Conservation (phyloP, 2,113 vertebrate species). For the Melanocharis versteri region DNA sequence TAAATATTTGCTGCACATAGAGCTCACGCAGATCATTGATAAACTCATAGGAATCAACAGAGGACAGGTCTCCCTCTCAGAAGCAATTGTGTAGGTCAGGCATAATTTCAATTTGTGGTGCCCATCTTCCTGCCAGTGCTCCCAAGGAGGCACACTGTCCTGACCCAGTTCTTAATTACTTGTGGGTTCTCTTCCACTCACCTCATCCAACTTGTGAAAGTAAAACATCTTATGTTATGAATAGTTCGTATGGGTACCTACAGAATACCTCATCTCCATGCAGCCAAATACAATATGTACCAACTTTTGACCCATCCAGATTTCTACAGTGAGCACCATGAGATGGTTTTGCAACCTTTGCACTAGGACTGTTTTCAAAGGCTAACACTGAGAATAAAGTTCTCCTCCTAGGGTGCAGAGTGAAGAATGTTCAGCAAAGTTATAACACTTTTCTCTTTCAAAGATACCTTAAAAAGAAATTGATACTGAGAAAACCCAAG, state of each 20-base stretch:
- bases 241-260: background rate
- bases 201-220: background rate
- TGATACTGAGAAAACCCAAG: background rate
- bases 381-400: background rate
- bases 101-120: background rate
- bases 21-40: fast-evolving
- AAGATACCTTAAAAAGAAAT: background rate
- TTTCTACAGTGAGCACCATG: background rate
- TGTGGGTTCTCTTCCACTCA: background rate
- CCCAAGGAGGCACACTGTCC: background rate
- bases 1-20: background rate
- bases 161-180: background rate
- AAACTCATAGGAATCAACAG: background rate
- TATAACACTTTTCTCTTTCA: background rate
- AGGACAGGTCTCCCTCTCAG: background rate
- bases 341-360: background rate
- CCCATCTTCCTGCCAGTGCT: background rate
- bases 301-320: background rate
- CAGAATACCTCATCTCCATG: background rate
- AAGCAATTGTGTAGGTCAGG: background rate
- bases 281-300: background rate
- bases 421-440: background rate
- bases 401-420: background rate
- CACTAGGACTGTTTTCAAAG: background rate
- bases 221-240: background rate